These are phyloP conservation scores for Himalopsyche tibetana DNA, from an alignment of 2,888 invertebrate species.

Conservation along the genomic window DNA sequence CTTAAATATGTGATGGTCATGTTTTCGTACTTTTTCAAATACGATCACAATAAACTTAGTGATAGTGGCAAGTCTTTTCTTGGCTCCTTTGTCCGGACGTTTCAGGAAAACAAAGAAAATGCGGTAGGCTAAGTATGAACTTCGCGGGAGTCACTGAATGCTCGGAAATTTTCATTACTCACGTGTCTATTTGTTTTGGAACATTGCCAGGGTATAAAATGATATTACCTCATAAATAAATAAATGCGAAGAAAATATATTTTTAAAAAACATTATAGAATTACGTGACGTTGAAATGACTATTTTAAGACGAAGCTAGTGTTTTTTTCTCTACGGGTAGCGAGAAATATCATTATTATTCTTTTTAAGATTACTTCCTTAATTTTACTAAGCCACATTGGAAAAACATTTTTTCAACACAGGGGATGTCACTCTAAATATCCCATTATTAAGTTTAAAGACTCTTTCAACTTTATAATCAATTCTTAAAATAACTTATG, in stretches of 20 bases:
- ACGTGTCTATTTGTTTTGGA: neutral
- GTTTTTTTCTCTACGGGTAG: too few relatives aligned
- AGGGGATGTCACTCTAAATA: too few relatives aligned
- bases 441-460: too few relatives aligned
- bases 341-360: too few relatives aligned
- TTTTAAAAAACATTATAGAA: neutral
- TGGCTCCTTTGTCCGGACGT: neutral
- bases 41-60: too few relatives aligned
- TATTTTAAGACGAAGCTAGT: neutral
- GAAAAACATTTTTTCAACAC: too few relatives aligned
- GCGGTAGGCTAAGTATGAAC: neutral
- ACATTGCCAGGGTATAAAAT: slow-evolving; percentile 13
- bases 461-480: too few relatives aligned
- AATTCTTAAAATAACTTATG: too few relatives aligned
- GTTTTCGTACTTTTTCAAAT: too few relatives aligned
- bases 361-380: too few relatives aligned
- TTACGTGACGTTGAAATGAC: neutral
- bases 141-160: neutral
- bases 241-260: neutral
- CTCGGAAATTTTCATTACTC: slow-evolving; percentile 24
- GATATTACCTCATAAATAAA: neutral
- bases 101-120: neutral
- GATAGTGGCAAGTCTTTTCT: neutral
- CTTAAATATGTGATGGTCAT: too few relatives aligned
- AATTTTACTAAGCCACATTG: too few relatives aligned